Percentiles rank a stretch among this genome's conserved stretches.
Conservation (phyloP, 2,888 invertebrate species). For the Lasioglossum figueresi region DNA sequence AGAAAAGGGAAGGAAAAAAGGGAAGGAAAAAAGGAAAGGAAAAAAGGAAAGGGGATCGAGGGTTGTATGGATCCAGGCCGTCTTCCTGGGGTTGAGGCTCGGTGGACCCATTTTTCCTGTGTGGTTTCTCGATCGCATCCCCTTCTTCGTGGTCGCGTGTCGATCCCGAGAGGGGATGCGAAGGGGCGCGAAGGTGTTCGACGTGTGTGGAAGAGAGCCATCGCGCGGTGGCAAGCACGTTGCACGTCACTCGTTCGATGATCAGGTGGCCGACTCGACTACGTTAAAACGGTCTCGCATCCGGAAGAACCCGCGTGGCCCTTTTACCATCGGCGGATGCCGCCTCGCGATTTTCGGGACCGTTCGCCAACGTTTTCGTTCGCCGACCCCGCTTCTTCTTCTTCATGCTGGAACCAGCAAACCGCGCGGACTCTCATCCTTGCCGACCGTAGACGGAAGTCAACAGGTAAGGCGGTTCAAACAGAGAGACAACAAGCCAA, state of each 20-base stretch:
- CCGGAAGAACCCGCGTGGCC: constrained; percentile 12
- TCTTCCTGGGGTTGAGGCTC: neutral
- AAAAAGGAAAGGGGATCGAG: neutral
- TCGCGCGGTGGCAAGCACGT: constrained; percentile 66
- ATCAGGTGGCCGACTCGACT: constrained; percentile 62
- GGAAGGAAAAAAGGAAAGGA: too few relatives aligned
- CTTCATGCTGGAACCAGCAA: constrained; percentile 48
- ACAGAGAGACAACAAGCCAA: neutral
- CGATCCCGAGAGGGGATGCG: constrained; percentile 56
- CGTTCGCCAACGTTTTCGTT: constrained; percentile 26
- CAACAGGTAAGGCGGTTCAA: constrained; percentile 53
- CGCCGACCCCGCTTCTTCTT: constrained; percentile 21
- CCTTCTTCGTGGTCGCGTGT: constrained; percentile 50
- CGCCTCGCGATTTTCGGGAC: constrained; percentile 37
- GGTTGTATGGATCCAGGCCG: neutral
- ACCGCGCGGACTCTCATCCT: constrained; percentile 30
- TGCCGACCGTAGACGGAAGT: constrained; percentile 38
- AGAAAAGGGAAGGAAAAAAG: too few relatives aligned
- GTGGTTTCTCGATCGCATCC: constrained; percentile 46
- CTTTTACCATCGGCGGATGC: constrained; percentile 44
- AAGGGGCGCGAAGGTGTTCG: constrained; percentile 54
- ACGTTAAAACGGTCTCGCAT: constrained; percentile 59
- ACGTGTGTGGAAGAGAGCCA: constrained; percentile 69
- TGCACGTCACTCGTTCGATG: constrained; percentile 60
- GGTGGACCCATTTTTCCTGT: neutral